These are phyloP conservation scores for Pterostichus madidus DNA, from an alignment of 2,888 invertebrate species.

Conservation along the genomic window DNA sequence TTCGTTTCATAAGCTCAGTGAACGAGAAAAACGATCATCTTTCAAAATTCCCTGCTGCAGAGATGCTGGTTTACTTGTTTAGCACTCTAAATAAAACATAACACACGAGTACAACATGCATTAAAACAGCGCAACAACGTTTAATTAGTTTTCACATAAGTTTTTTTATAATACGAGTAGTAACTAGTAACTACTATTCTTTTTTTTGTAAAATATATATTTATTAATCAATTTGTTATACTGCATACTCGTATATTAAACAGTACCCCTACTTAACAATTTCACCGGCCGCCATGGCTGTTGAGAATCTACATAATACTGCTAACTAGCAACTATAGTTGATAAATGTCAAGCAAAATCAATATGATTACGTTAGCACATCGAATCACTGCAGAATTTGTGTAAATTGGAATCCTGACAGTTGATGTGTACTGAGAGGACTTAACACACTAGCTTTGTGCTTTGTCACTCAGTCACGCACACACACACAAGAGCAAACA, in stretches of 20 bases:
- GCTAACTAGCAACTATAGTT: background rate
- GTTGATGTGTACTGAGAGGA: conserved; percentile 49
- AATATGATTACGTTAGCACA: conserved; percentile 8
- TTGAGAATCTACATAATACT: background rate
- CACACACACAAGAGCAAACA: background rate
- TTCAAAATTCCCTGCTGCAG: background rate
- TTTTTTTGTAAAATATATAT: background rate
- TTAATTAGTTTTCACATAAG: background rate
- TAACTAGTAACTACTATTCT: background rate
- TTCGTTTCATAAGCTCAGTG: background rate
- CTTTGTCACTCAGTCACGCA: conserved; percentile 23
- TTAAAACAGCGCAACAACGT: conserved; percentile 3
- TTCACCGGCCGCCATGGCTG: too few species aligned
- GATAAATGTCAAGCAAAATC: conserved; percentile 1
- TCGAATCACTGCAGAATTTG: conserved; percentile 19
- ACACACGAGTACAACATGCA: background rate
- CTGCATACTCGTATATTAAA: too few species aligned
- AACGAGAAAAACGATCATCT: conserved; percentile 40
- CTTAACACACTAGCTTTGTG: conserved; percentile 41
- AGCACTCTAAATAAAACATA: conserved; percentile 8
- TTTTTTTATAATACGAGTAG: too few species aligned
- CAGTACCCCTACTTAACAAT: too few species aligned
- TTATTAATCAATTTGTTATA: too few species aligned
- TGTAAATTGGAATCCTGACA: conserved; percentile 53
- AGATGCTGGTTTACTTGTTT: background rate